Conservation (phyloP, 2,113 vertebrate species). For the Panthera uncia region DNA sequence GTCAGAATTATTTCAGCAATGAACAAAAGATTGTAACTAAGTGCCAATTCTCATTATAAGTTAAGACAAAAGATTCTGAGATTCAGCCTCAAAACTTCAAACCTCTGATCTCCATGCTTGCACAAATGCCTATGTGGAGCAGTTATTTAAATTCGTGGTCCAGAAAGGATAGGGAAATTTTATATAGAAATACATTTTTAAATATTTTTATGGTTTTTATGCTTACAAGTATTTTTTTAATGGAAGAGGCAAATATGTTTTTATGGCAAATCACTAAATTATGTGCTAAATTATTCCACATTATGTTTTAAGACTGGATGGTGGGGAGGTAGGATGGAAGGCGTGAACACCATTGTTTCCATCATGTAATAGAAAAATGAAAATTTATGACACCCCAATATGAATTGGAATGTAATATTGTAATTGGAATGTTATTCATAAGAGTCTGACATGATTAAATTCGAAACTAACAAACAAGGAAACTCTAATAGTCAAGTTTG, state of each 20-base stretch:
- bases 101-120: neutral
- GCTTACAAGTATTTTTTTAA: neutral
- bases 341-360: neutral
- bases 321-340: neutral
- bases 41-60: constrained; percentile 5
- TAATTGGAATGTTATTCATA: constrained; percentile 21
- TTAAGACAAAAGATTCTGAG: neutral
- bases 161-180: neutral
- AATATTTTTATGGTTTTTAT: neutral
- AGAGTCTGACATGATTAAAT: neutral
- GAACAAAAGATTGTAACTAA: constrained; percentile 43
- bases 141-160: constrained; percentile 12
- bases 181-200: neutral
- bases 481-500: neutral
- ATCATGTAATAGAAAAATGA: neutral
- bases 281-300: neutral
- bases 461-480: neutral
- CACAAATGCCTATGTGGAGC: neutral
- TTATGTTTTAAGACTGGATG: neutral
- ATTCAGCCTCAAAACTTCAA: neutral
- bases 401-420: neutral
- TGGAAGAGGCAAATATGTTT: neutral
- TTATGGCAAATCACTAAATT: constrained; percentile 12
- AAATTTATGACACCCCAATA: neutral
- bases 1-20: constrained; percentile 58